Evolutionary conservation across 2,888 invertebrate genomes (phyloP).

Genomic region (Mactromeris polynyma): DNA sequence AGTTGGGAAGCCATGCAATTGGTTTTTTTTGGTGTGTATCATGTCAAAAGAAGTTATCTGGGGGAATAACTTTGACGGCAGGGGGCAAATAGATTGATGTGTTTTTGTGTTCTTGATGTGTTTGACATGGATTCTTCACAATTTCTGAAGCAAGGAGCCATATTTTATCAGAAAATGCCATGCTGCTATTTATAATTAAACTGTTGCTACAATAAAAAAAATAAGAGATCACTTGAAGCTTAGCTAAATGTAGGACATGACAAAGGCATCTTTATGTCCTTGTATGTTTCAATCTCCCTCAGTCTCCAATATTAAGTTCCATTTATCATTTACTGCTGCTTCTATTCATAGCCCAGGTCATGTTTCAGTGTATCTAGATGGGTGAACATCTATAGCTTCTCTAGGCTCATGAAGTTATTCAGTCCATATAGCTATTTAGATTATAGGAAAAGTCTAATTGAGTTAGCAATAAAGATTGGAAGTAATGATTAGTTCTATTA

Average conservation of each 20-base stretch:
- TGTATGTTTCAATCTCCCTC: neutral
- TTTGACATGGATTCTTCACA: neutral
- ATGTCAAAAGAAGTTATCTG: neutral
- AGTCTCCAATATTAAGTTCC: neutral
- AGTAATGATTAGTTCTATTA: too few relatives aligned
- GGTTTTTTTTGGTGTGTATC: neutral
- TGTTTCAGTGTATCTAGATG: neutral
- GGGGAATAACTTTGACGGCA: neutral
- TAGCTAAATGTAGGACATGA: neutral
- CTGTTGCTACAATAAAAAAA: neutral
- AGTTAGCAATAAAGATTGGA: too few relatives aligned
- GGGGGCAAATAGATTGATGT: neutral
- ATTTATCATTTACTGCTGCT: neutral
- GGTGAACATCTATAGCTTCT: neutral
- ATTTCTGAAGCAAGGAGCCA: neutral
- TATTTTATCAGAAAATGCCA: neutral
- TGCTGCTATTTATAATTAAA: neutral
- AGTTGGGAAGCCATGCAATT: neutral
- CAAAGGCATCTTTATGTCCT: neutral
- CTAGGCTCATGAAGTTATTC: neutral
- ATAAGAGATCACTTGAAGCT: neutral
- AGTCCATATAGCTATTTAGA: too few relatives aligned
- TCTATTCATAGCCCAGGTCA: neutral
- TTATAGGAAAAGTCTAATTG: too few relatives aligned
- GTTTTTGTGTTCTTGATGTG: neutral